Conservation (phyloP, 2,888 invertebrate species). For the Ceriagrion tenellum region DNA sequence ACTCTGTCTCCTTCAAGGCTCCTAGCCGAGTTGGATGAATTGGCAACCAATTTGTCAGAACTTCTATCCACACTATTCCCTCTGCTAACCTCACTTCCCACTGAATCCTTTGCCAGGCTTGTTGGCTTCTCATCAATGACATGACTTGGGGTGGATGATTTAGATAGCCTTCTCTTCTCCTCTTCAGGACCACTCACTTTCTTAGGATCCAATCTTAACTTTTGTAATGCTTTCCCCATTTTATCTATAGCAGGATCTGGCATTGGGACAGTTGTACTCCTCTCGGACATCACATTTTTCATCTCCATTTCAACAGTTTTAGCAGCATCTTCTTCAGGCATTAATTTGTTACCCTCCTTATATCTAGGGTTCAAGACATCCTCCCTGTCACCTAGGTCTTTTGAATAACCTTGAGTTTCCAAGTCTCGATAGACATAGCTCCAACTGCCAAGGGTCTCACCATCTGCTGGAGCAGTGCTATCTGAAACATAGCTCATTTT, state of each 20-base stretch:
- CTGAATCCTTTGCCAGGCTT: neutral
- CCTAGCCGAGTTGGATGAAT: neutral
- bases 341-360: neutral
- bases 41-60: neutral
- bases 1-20: conserved; percentile 25
- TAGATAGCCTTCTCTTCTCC: conserved; percentile 24
- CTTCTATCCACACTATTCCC: conserved; percentile 18
- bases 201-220: conserved; percentile 50
- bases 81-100: neutral
- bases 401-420: conserved; percentile 85
- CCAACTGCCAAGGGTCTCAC: conserved; percentile 86
- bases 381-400: conserved; percentile 60
- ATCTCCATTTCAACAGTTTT: conserved; percentile 8
- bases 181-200: conserved; percentile 42
- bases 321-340: conserved; percentile 57
- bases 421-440: conserved; percentile 89
- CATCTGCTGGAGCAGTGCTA: conserved; percentile 72
- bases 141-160: neutral
- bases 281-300: conserved; percentile 42
- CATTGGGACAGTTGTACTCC: neutral
- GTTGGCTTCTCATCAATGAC: conserved; percentile 2
- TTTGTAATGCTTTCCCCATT: conserved; percentile 43
- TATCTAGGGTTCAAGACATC: conserved; percentile 55
- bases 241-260: conserved; percentile 48
- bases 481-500: conserved; percentile 54